phyloP scores from a whole-genome alignment of 2,113 vertebrate genomes.

The Rhipidura dahli region DNA sequence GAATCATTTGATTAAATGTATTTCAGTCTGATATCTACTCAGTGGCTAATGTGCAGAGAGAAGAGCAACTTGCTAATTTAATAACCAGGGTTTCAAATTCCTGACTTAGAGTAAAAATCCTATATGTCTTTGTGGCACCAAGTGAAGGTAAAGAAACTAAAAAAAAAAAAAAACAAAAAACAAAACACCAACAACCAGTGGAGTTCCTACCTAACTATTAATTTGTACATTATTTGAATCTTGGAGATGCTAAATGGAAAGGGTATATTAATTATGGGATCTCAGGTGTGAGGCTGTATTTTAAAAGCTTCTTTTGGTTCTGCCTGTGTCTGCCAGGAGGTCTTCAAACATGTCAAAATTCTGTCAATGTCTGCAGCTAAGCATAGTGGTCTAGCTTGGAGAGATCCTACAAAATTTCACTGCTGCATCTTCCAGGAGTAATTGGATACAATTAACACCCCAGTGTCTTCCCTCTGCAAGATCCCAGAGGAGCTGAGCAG shows the following conservation, averaged over 20 bases:
- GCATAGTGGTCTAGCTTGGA: neutral
- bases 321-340: neutral
- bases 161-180: neutral
- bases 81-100: neutral
- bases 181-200: too few species aligned
- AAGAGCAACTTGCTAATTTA: constrained; percentile 16
- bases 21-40: neutral
- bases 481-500: neutral
- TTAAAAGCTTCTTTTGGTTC: neutral
- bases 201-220: neutral
- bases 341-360: neutral
- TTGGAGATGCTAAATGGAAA: neutral
- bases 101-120: neutral
- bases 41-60: neutral
- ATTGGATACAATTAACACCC: neutral
- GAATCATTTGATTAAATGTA: constrained; percentile 27
- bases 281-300: neutral
- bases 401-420: neutral
- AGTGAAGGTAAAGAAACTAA: neutral
- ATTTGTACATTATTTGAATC: neutral
- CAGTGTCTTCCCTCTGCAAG: neutral
- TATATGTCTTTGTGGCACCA: neutral
- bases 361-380: neutral
- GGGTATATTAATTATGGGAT: neutral
- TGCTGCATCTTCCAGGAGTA: neutral